Evolutionary conservation across 2,113 vertebrate genomes (phyloP).

Genomic region (Podilymbus podiceps): DNA sequence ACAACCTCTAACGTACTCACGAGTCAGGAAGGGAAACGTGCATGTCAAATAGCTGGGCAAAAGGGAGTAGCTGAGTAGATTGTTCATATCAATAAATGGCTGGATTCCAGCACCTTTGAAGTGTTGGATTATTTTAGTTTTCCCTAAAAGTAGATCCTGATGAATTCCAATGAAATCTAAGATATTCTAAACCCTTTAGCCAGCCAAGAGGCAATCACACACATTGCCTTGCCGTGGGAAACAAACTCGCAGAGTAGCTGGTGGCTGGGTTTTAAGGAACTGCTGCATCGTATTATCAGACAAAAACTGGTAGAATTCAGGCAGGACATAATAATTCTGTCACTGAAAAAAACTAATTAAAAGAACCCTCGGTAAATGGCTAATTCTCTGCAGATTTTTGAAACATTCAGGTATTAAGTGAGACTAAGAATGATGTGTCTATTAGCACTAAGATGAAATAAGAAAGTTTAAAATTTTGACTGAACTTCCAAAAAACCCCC

Average conservation of each 20-base stretch:
- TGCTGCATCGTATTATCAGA: not conserved
- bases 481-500: not conserved
- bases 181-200: not conserved
- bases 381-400: not conserved
- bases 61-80: not conserved
- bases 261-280: not conserved
- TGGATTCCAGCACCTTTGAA: not conserved
- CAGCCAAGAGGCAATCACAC: not conserved
- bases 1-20: not conserved
- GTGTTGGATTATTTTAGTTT: not conserved
- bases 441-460: not conserved
- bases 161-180: not conserved
- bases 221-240: not conserved
- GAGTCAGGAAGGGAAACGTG: not conserved
- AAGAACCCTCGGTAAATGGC: not conserved
- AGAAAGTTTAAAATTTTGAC: not conserved
- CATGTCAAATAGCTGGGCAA: not conserved
- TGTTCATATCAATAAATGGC: not conserved
- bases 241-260: not conserved
- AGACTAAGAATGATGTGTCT: not conserved
- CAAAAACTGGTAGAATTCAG: not conserved
- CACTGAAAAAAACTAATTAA: not conserved
- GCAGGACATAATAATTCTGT: not conserved
- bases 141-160: not conserved
- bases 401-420: not conserved